Evolutionary conservation across 2,797 vertebrate species (phyloP).

Genomic region (Chaunax sp.): DNA sequence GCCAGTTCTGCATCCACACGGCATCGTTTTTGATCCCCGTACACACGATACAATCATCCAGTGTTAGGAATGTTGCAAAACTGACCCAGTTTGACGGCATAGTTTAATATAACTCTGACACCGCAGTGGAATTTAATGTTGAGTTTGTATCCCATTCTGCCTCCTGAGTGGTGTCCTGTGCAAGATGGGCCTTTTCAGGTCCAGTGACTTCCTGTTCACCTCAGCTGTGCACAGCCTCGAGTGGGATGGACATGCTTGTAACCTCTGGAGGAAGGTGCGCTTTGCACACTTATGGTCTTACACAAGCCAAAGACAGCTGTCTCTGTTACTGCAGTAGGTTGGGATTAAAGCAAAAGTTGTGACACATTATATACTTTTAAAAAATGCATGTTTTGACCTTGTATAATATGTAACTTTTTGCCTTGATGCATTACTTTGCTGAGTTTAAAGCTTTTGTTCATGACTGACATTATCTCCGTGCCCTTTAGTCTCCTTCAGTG

Average conservation of each 20-base stretch:
- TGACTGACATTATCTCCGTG: neutral
- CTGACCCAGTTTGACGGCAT: slow-evolving; percentile 16
- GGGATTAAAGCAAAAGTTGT: neutral
- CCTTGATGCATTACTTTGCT: neutral
- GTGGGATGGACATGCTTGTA: slow-evolving; percentile 16
- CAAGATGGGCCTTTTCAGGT: neutral
- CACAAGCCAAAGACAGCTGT: neutral
- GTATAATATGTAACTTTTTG: neutral
- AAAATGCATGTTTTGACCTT: neutral
- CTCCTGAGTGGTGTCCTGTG: neutral
- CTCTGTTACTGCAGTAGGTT: neutral
- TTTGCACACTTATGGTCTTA: slow-evolving; percentile 13
- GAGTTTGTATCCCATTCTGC: neutral
- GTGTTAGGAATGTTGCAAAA: neutral
- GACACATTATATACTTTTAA: neutral
- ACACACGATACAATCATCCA: slow-evolving; percentile 13
- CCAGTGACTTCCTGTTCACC: slow-evolving; percentile 9
- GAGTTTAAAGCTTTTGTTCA: neutral
- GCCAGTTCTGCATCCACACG: too few species aligned
- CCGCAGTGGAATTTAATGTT: neutral
- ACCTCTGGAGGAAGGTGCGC: neutral
- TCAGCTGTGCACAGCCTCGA: slow-evolving; percentile 15
- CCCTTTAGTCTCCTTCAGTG: neutral
- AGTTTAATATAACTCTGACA: neutral
- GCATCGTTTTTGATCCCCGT: too few species aligned